These are phyloP conservation scores for Pampusana beccarii DNA, from an alignment of 2,113 vertebrate species.

Conservation along the genomic window DNA sequence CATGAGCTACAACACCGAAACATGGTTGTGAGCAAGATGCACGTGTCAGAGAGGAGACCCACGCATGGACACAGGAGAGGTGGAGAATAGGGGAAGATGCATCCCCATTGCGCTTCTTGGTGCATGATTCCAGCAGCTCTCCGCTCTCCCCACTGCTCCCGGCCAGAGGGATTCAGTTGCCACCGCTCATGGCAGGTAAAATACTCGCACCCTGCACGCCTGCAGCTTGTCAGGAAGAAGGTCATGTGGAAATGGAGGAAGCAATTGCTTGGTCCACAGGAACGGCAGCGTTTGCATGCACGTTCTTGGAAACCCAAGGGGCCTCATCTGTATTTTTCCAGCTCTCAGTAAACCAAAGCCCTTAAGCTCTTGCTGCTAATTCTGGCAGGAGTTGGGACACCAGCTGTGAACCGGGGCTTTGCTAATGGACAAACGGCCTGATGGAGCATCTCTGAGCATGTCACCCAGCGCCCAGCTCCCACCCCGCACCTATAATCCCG, in stretches of 20 bases:
- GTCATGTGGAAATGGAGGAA: not conserved
- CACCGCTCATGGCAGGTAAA: not conserved
- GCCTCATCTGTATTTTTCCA: slow-evolving; percentile 55
- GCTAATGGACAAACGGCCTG: slow-evolving; percentile 31
- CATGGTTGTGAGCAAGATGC: not conserved
- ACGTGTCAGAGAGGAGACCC: not conserved
- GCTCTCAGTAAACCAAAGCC: slow-evolving; percentile 55
- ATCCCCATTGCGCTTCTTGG: not conserved
- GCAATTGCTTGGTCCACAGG: fast-evolving
- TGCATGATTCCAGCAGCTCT: not conserved
- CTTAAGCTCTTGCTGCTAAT: slow-evolving; percentile 58
- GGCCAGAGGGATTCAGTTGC: not conserved
- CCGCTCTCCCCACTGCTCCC: not conserved
- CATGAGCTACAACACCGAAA: fast-evolving
- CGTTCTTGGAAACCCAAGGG: not conserved
- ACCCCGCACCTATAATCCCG: not conserved
- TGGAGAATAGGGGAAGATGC: not conserved
- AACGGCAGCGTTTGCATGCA: not conserved
- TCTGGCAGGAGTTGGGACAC: slow-evolving; percentile 56
- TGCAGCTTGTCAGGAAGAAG: not conserved
- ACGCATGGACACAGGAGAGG: fast-evolving
- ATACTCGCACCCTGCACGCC: fast-evolving
- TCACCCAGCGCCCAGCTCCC: not conserved
- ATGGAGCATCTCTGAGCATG: not conserved
- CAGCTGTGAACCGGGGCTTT: slow-evolving; percentile 40